A percentile compares a stretch with the other conserved stretches of the same genome.
Evolutionary conservation across 2,113 vertebrate genomes (phyloP).

Genomic region (Sprattus sprattus): DNA sequence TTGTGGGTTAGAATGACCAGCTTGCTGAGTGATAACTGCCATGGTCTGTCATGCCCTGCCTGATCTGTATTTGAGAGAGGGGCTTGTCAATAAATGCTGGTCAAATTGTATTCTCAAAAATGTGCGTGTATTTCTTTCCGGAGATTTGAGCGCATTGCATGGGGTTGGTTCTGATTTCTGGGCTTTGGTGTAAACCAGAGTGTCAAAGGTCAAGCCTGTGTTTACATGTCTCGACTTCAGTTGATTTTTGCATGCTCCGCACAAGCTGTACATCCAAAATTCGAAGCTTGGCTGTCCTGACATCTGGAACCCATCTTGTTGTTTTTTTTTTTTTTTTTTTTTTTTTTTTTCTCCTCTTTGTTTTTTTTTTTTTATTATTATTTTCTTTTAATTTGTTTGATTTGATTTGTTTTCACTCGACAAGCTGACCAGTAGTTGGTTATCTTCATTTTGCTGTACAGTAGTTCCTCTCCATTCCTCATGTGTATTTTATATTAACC

Average conservation of each 20-base stretch:
- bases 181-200: slow-evolving; percentile 32
- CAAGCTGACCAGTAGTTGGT: not conserved
- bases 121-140: slow-evolving; percentile 67
- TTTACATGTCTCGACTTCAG: slow-evolving; percentile 33
- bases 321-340: not conserved
- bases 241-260: slow-evolving; percentile 1
- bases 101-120: slow-evolving; percentile 63
- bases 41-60: slow-evolving; percentile 63
- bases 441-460: not conserved
- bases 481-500: not conserved
- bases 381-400: not conserved
- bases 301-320: not conserved
- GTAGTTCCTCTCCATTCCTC: not conserved
- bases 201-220: slow-evolving; percentile 51
- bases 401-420: not conserved
- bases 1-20: slow-evolving; percentile 50
- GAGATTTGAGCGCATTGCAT: slow-evolving; percentile 50
- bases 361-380: not conserved
- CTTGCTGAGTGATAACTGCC: slow-evolving; percentile 53
- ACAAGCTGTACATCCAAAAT: slow-evolving; percentile 5
- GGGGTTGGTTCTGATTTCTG: slow-evolving; percentile 39
- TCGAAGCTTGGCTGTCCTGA: slow-evolving; percentile 15
- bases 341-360: not conserved
- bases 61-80: slow-evolving; percentile 68
- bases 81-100: slow-evolving; percentile 72